Conservation (phyloP, 1,140 invertebrate species). For the Sycobia sp. region DNA sequence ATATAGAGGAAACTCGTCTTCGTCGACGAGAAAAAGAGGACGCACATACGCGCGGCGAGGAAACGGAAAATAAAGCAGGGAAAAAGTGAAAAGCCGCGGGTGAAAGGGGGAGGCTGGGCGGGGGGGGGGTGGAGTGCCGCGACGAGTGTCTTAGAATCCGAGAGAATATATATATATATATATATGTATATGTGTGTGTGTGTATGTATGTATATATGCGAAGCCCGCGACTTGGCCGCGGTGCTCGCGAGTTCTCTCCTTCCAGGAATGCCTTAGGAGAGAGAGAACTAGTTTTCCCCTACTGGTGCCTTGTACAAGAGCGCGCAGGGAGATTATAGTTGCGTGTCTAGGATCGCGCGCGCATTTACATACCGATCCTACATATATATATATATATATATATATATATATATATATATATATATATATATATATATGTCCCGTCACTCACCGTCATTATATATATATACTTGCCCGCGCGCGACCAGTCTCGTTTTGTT, state of each 20-base stretch:
- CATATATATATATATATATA: not conserved
- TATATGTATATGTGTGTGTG: too few relatives aligned
- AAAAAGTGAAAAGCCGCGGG: constrained; percentile 26
- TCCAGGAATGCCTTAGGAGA: constrained; percentile 23
- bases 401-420: too few relatives aligned
- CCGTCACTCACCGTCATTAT: too few relatives aligned
- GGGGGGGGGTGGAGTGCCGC: too few relatives aligned
- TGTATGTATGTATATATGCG: too few relatives aligned
- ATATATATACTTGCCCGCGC: too few relatives aligned
- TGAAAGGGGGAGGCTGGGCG: constrained; percentile 12
- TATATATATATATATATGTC: too few relatives aligned
- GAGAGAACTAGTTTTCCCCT: constrained; percentile 29
- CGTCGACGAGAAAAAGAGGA: constrained; percentile 11
- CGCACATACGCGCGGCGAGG: not conserved
- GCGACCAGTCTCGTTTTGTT: constrained; percentile 16
- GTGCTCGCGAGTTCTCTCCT: constrained; percentile 1
- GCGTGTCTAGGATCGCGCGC: constrained; percentile 5
- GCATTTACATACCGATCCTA: constrained; percentile 12
- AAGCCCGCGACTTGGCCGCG: too few relatives aligned
- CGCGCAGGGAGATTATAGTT: not conserved
- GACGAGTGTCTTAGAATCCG: too few relatives aligned
- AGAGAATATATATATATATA: too few relatives aligned
- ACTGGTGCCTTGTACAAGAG: not conserved
- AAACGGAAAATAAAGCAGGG: constrained; percentile 29
- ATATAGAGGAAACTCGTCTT: constrained; percentile 46